These are phyloP conservation scores for Sinocyclocheilus grahami DNA, from an alignment of 2,113 vertebrate genomes.

Conservation along the genomic window DNA sequence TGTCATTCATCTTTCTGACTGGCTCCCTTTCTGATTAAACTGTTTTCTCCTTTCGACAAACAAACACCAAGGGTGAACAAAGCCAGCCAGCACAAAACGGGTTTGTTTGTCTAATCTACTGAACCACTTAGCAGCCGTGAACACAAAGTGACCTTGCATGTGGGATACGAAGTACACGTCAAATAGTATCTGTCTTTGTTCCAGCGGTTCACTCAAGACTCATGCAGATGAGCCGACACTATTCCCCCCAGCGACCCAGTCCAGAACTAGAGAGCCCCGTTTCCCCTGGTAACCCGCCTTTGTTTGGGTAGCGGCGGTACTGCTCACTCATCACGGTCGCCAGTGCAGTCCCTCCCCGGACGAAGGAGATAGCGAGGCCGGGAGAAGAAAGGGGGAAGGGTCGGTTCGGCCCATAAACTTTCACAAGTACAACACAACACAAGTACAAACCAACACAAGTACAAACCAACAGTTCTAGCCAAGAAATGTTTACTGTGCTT, in stretches of 20 bases:
- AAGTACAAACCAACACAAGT: neutral
- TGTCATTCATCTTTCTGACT: neutral
- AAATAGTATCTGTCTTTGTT: conserved; percentile 62
- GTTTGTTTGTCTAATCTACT: conserved; percentile 30
- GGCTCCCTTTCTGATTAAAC: neutral
- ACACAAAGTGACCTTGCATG: conserved; percentile 18
- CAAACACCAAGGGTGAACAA: conserved; percentile 17
- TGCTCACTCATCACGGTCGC: conserved; percentile 14
- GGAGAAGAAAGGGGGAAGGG: conserved; percentile 20
- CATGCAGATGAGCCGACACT: conserved; percentile 49
- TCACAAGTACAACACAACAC: neutral
- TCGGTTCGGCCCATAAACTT: conserved; percentile 13
- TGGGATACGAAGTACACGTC: conserved; percentile 7
- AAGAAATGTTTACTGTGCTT: neutral
- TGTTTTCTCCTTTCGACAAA: neutral
- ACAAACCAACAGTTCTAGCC: neutral
- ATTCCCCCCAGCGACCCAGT: neutral
- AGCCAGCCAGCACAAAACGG: conserved; percentile 13
- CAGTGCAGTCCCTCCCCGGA: conserved; percentile 21
- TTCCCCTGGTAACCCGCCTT: conserved; percentile 30
- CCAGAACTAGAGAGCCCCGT: neutral
- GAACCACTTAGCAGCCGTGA: conserved; percentile 31
- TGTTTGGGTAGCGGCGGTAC: conserved; percentile 17
- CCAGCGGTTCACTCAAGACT: conserved; percentile 64
- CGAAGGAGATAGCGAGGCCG: neutral